Evolutionary conservation across 2,113 vertebrate species (phyloP), one percentile per base, ranked within the genome.

Genomic region (Hepsetus odoe): DNA sequence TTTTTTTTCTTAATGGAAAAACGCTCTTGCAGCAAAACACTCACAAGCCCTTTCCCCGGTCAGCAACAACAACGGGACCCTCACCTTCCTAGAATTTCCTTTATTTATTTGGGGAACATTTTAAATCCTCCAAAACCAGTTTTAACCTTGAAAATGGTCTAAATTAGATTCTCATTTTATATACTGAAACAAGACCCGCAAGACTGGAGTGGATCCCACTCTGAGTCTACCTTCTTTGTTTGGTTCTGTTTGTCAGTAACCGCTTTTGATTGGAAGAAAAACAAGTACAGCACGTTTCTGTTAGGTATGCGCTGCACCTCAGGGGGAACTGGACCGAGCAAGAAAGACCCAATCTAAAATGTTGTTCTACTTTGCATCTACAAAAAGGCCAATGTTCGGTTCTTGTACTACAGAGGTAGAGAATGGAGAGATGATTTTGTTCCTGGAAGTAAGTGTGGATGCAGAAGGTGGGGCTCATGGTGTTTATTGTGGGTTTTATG

Each of bases 401-500:
- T 24, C 58, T 14, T 44, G 42, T 44, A 14, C 6, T 42, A 7
- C 18, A 72, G 11, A 2, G 55, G n/a, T n/a, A n/a, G n/a, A n/a
- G n/a, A n/a, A n/a, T n/a, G 32, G 16, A 53, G 4, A 16, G 30
- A 62, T 38, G 32, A 28, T 35, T 75, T 49, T 40, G 65, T 62
- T 16, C 44, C 10, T n/a, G n/a, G 61, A 65, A 18, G 18, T 35
- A 7, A 22, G 56, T 61, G 16, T 61, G 56, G 38, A 42, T 12
- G 12, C 0, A 30, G 55, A 46, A 42, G 24, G 59, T 24, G 40
- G 59, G 18, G 0, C 22, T 8, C 24, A n/a, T 22, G 24, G 18
- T n/a, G 56, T 74, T 62, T 62, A 62, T 46, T 22, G n/a, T 16
- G 28, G 13, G 9, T 61, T 59, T 58, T 51, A 35, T 74, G 32